Evolutionary conservation across 2,113 vertebrate genomes (phyloP), one percentile per base, ranked within the genome.

Genomic region (Tympanuchus pallidicinctus): DNA sequence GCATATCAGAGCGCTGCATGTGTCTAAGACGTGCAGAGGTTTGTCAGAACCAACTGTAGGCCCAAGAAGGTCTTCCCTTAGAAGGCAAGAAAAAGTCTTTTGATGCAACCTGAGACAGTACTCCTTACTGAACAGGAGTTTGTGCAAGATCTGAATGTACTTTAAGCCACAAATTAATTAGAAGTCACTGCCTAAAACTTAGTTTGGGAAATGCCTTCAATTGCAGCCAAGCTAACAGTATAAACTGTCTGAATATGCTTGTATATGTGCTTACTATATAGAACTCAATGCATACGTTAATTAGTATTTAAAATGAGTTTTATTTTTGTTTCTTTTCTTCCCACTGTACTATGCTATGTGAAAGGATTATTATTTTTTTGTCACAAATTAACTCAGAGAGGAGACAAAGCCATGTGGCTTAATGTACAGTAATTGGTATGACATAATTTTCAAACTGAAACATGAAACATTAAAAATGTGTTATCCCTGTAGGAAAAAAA

Each of bases 401-500:
- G 60, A 94, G 57, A 54, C 38, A 57, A 89, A 86, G 47, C 59
- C 22, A 3, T 80, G 75, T 91, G 69, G 72, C 43, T 96, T 91
- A 94, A 88, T 83, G 61, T 80, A 91, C 82, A 69, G 28, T 88
- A 92, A 92, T 80, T 22, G 57, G 24, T 83, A 67, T 75, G 72
- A 67, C 47, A 81, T 61, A 43, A 69, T 89, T 94, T 86, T 95
- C 43, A 84, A 81, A 57, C 13, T 82, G 43, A 74, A 94, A 90
- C 45, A 78, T 59, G 66, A 86, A 95, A 72, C 61, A 78, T 20
- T 72, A 47, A 74, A 76, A 90, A 92, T 77, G 47, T 86, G 90
- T 86, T 94, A 88, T 91, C 91, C 75, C 69, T 88, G 32, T 59
- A 80, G 52, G 13, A 36, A 61, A 88, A 89, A 96, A 42, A 96